A percentile compares a stretch with the other conserved stretches of the same genome.
Evolutionary conservation across 37 sponge, comb jelly and placozoan species (phyloP).

Genomic region (Axinella damicornis): DNA sequence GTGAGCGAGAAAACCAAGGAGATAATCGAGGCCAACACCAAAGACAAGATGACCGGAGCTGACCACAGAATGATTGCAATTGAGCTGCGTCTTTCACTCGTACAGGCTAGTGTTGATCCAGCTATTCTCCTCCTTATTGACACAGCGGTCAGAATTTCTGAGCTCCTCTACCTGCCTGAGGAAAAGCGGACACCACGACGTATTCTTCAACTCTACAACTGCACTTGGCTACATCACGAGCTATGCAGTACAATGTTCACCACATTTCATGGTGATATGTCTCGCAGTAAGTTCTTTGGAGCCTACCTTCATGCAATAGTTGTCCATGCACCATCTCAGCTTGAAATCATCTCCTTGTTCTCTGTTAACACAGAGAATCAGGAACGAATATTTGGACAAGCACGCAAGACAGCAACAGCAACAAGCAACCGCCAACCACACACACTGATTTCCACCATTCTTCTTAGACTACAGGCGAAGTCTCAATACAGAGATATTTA

Average conservation of each 20-base stretch:
- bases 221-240: constrained; percentile 8
- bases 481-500: too few species aligned
- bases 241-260: too few species aligned
- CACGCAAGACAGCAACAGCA: not conserved
- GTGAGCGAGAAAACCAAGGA: not conserved
- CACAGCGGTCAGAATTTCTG: constrained; percentile 6
- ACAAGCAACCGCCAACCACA: constrained; percentile 18
- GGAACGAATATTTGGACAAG: constrained; percentile 9
- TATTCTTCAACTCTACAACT: constrained; percentile 33
- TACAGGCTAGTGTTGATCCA: not conserved
- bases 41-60: constrained; percentile 21
- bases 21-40: not conserved
- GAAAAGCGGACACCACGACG: not conserved
- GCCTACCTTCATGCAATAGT: too few species aligned
- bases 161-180: constrained; percentile 5
- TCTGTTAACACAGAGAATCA: constrained; percentile 25
- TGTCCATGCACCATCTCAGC: constrained; percentile 36
- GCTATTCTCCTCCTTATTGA: not conserved
- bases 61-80: constrained; percentile 1
- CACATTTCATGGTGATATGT: constrained; percentile 13
- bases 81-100: not conserved
- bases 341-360: constrained; percentile 18
- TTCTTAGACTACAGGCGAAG: constrained; percentile 19
- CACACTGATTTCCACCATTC: not conserved
- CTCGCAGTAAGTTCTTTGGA: too few species aligned